Evolutionary conservation across 2,113 vertebrate genomes (phyloP).

Genomic region (Hyaena hyaena): DNA sequence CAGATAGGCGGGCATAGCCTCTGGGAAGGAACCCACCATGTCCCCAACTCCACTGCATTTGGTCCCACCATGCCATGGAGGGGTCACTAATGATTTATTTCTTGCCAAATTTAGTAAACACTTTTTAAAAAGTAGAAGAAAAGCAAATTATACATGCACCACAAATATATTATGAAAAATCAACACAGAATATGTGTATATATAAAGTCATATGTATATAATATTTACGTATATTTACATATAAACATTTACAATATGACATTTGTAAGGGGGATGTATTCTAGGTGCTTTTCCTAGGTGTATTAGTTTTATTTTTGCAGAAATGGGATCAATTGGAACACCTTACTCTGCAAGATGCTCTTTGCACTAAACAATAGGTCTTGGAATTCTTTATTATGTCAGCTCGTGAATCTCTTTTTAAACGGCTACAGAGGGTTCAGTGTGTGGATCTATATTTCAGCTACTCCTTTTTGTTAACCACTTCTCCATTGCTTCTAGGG

Average conservation of each 20-base stretch:
- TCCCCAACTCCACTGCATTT: rapidly evolving
- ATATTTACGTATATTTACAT: not conserved
- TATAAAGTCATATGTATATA: not conserved
- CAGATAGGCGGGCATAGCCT: not conserved
- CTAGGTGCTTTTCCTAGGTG: not conserved
- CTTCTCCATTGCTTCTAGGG: not conserved
- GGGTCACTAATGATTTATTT: not conserved
- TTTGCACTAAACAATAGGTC: not conserved
- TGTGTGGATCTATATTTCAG: not conserved
- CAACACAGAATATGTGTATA: not conserved
- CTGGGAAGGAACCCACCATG: not conserved
- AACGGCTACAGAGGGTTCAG: not conserved
- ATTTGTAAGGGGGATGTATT: not conserved
- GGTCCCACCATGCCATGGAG: rapidly evolving
- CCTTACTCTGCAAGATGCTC: not conserved
- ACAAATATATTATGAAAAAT: not conserved
- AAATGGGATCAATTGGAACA: not conserved
- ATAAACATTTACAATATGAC: not conserved
- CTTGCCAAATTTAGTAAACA: not conserved
- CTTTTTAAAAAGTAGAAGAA: not conserved
- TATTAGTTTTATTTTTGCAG: conserved; percentile 1
- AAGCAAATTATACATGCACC: not conserved
- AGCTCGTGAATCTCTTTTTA: not conserved
- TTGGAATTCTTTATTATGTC: not conserved
- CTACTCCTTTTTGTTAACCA: not conserved